Conservation (phyloP, 2,113 vertebrate species). For the Phylloscopus trochilus region DNA sequence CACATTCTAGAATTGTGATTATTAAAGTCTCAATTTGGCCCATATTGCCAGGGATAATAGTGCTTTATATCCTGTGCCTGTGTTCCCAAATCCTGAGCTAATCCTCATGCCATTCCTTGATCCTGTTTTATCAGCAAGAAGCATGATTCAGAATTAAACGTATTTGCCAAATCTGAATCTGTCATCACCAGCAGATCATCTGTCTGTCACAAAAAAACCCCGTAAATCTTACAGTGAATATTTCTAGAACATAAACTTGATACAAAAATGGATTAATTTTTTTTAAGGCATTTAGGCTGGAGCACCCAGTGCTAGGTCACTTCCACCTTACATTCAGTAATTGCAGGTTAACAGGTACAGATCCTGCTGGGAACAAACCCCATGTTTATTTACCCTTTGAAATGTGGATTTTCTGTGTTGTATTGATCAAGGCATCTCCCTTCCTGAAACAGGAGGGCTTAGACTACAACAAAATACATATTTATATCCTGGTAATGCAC, state of each 20-base stretch:
- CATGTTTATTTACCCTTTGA: not conserved
- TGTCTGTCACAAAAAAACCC: not conserved
- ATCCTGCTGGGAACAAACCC: fast-evolving
- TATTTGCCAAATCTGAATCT: not conserved
- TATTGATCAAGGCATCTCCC: not conserved
- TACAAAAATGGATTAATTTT: not conserved
- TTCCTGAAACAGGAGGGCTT: not conserved
- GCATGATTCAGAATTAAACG: not conserved
- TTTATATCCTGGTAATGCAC: not conserved
- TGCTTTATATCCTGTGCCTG: not conserved
- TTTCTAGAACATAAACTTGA: not conserved
- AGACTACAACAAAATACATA: not conserved
- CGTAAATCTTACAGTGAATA: not conserved
- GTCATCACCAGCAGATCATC: not conserved
- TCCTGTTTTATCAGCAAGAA: not conserved
- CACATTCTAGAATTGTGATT: not conserved
- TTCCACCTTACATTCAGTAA: not conserved
- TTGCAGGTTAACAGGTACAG: not conserved
- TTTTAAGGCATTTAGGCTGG: not conserved
- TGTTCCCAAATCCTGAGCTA: not conserved
- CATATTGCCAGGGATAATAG: not conserved
- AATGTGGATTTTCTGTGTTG: not conserved
- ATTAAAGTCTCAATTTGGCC: not conserved
- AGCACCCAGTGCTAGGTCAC: not conserved
- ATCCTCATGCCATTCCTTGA: not conserved